Conservation (phyloP, 2,888 invertebrate genomes). For the Laspeyria flexula region DNA sequence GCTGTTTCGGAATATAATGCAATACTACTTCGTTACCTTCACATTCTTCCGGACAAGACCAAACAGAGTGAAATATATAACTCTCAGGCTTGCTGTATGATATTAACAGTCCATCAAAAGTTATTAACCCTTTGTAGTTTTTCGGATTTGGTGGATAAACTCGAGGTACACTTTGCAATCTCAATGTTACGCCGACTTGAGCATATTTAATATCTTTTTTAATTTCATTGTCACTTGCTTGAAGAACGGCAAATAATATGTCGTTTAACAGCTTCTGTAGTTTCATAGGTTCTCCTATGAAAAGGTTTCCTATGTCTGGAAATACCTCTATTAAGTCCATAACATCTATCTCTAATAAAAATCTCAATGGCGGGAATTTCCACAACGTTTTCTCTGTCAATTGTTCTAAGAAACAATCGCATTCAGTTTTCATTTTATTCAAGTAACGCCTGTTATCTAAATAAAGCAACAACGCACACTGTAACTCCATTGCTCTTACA, state of each 20-base stretch:
- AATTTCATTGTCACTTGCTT: slow-evolving; percentile 49
- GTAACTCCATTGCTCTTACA: slow-evolving; percentile 58
- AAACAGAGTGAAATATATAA: slow-evolving; percentile 74
- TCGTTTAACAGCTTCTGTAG: slow-evolving; percentile 62
- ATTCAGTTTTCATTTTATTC: slow-evolving; percentile 58
- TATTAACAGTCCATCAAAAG: slow-evolving; percentile 63
- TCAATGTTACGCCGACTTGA: slow-evolving; percentile 65
- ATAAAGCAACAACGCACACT: slow-evolving; percentile 68
- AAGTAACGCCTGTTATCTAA: slow-evolving; percentile 67
- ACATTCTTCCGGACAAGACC: slow-evolving; percentile 81
- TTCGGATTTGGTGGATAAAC: slow-evolving; percentile 45
- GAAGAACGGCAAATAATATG: slow-evolving; percentile 68
- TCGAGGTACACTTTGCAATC: slow-evolving; percentile 62
- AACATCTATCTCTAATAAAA: slow-evolving; percentile 65
- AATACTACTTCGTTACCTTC: slow-evolving; percentile 73
- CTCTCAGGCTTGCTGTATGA: slow-evolving; percentile 62
- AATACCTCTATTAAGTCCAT: slow-evolving; percentile 66
- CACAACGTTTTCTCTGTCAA: slow-evolving; percentile 53
- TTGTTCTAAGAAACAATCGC: slow-evolving; percentile 58
- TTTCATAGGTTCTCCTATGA: slow-evolving; percentile 69
- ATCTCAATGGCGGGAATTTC: slow-evolving; percentile 72
- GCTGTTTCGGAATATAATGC: slow-evolving; percentile 68
- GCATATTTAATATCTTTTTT: slow-evolving; percentile 48
- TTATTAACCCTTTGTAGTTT: slow-evolving; percentile 57
- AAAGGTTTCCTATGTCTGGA: slow-evolving; percentile 59